Evolutionary conservation across 2,113 vertebrate species (phyloP), one percentile per base, ranked within the genome.

Genomic region (Actinemys pallida): DNA sequence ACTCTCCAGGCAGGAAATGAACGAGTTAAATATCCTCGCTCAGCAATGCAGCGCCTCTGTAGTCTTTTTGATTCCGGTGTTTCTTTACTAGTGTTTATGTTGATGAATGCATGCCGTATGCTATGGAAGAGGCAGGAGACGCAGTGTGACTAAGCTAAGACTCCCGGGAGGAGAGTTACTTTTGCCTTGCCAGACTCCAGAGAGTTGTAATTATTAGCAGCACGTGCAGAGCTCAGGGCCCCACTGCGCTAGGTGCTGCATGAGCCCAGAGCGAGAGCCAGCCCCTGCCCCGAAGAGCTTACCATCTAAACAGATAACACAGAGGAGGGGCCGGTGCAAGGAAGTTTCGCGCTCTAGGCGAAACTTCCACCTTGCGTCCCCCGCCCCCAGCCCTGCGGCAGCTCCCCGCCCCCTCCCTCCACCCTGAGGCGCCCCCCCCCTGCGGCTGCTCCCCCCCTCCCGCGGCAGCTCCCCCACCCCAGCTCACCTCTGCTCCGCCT

Each of bases 251-350:
- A 7, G 75, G 75, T 11, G 24, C 24, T 47, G 42, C 47, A 1
- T 0, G 0, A 2, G 65, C 65, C n/a, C n/a, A 10, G n/a, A 47
- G 35, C 16, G 0, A 1, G 29, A 69, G 39, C 8, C 54, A 25
- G 24, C 81, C 53, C 4, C 3, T 3, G 53, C 12, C 62, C 0
- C 0, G 5, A 76, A 47, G 12, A 8, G 22, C 12, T 25, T 25
- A 47, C 24, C 45, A 69, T 69, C 62, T 8, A 35, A 62, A 62
- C 31, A 19, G 62, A 17, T n/a, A n/a, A 65, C 4, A 29, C 27
- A 29, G 35, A 69, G 62, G 31, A 45, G 42, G 42, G 42, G 42
- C 42, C 5, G 42, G 42, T 45, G 42, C 42, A 45, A 45, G 42
- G 42, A 45, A 45, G 42, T 45, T 45, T 45, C 5, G 42, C 42